Percentiles rank a stretch among this genome's conserved stretches.
Evolutionary conservation across 2,113 vertebrate species (phyloP).

Genomic region (Stercorarius parasiticus): DNA sequence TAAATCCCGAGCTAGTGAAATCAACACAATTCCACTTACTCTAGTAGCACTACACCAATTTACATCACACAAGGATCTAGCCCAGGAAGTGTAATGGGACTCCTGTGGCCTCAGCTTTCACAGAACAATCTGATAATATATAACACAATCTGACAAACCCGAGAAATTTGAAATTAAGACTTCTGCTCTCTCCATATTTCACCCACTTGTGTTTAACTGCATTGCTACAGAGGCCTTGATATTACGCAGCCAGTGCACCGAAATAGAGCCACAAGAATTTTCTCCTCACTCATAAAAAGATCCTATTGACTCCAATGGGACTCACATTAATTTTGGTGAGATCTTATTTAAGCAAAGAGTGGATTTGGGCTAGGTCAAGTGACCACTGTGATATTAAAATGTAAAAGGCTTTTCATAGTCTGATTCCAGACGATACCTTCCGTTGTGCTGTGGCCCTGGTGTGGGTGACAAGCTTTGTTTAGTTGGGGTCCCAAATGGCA

Average conservation of each 20-base stretch:
- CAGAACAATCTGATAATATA: constrained; percentile 29
- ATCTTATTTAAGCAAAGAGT: neutral
- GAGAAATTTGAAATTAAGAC: constrained; percentile 36
- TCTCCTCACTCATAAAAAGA: neutral
- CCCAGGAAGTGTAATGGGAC: constrained; percentile 12
- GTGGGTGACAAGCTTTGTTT: neutral
- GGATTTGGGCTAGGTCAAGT: neutral
- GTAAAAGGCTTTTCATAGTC: neutral
- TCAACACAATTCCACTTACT: neutral
- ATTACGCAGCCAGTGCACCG: neutral
- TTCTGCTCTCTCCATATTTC: constrained; percentile 38
- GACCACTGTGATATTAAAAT: neutral
- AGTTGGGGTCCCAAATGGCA: neutral
- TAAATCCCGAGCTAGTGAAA: constrained; percentile 29
- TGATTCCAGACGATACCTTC: neutral
- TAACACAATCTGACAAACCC: constrained; percentile 36
- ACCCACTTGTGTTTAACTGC: constrained; percentile 1
- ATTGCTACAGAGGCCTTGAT: neutral
- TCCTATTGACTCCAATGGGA: neutral
- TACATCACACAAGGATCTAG: neutral
- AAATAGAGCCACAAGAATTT: neutral
- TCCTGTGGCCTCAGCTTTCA: constrained; percentile 44
- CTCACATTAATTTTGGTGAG: neutral
- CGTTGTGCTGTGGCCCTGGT: neutral
- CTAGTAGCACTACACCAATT: neutral